A percentile compares a stretch with the other conserved stretches of the same genome.
These are phyloP conservation scores for Tetraodon nigroviridis DNA, from an alignment of 2,113 vertebrate genomes.

Conservation along the genomic window DNA sequence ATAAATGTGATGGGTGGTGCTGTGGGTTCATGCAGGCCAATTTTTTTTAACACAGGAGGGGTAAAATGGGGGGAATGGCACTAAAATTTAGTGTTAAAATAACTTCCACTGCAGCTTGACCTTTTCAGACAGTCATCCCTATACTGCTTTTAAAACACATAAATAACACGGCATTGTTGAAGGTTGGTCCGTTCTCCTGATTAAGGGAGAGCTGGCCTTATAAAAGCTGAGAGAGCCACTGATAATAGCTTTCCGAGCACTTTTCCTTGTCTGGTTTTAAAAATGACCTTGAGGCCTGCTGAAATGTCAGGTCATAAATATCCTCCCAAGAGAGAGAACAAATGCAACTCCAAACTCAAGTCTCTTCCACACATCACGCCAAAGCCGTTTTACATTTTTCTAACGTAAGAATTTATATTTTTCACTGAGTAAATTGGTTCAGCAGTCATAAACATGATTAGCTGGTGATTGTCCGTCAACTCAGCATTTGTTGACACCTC, in stretches of 20 bases:
- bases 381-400: constrained; percentile 4
- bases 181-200: constrained; percentile 42
- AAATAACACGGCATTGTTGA: constrained; percentile 37
- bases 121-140: constrained; percentile 40
- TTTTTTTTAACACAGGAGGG: neutral
- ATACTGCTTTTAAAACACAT: constrained; percentile 44
- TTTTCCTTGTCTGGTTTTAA: constrained; percentile 11
- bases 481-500: constrained; percentile 49
- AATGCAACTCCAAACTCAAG: constrained; percentile 7
- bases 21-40: constrained; percentile 9
- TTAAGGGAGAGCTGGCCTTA: constrained; percentile 42
- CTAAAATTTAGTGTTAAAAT: constrained; percentile 6
- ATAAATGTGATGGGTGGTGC: constrained; percentile 21
- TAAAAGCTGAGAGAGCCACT: constrained; percentile 20
- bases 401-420: neutral
- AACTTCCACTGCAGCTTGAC: constrained; percentile 23
- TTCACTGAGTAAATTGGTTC: neutral
- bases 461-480: constrained; percentile 59
- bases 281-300: neutral
- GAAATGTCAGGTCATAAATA: constrained; percentile 24
- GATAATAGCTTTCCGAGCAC: constrained; percentile 18
- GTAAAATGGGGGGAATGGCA: constrained; percentile 8
- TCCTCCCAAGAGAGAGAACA: constrained; percentile 4
- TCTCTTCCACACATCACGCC: neutral
- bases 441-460: no score